Evolutionary conservation across 2,113 vertebrate species (phyloP).

Genomic region (Melanostigma gelatinosum): DNA sequence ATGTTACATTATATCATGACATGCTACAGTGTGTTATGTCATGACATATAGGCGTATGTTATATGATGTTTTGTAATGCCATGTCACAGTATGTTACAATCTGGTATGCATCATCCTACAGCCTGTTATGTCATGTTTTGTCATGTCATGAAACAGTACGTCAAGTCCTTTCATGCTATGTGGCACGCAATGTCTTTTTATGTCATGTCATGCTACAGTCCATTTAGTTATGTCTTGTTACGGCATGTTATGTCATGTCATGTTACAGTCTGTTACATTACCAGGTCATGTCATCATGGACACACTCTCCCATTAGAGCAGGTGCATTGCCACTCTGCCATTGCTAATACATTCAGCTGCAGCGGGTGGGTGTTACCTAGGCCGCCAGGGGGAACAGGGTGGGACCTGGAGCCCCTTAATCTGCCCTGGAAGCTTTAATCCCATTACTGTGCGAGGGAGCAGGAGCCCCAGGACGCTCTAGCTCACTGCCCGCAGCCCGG

Average conservation of each 20-base stretch:
- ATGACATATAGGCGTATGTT: no score
- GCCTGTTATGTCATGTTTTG: not conserved
- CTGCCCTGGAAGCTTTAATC: constrained; percentile 73
- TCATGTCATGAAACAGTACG: not conserved
- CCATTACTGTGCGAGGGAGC: constrained; percentile 66
- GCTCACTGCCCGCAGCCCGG: constrained; percentile 65
- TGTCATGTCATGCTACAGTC: not conserved
- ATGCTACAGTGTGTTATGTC: not conserved
- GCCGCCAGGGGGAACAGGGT: constrained; percentile 58
- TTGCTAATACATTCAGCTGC: constrained; percentile 38
- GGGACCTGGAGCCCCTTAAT: constrained; percentile 75
- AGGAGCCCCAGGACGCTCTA: constrained; percentile 60
- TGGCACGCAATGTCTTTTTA: not conserved
- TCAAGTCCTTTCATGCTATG: not conserved
- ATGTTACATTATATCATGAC: not conserved
- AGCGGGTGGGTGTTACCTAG: constrained; percentile 57
- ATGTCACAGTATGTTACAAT: no score
- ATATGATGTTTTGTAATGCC: not conserved
- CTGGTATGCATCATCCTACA: no score
- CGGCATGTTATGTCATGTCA: not conserved
- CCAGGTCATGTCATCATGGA: not conserved
- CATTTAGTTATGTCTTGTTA: no score
- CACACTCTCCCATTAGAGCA: not conserved
- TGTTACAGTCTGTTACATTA: not conserved
- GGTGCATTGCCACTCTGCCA: constrained; percentile 53